Evolutionary conservation across 2,888 invertebrate genomes (phyloP).

Genomic region (Mythimna albipuncta): DNA sequence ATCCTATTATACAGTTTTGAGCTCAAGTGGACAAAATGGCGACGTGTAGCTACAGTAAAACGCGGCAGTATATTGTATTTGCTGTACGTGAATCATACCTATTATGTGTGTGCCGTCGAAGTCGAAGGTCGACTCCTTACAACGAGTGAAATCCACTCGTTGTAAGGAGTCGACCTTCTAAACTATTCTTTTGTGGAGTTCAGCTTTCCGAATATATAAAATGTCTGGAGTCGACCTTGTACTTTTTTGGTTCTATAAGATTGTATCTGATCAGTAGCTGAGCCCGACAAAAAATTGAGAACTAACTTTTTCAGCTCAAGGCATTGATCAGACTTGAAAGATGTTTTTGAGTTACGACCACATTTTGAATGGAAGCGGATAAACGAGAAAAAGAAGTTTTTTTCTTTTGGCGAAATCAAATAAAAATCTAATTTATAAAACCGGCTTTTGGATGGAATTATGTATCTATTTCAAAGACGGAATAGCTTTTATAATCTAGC

Average conservation of each 20-base stretch:
- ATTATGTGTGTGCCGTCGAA: background rate
- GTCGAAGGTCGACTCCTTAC: too few species aligned
- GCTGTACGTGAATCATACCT: too few species aligned
- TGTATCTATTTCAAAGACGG: too few species aligned
- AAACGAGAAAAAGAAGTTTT: too few species aligned
- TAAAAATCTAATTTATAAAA: too few species aligned
- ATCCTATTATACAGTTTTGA: too few species aligned
- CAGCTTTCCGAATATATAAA: slow-evolving; percentile 7
- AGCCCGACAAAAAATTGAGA: background rate
- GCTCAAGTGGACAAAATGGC: too few species aligned
- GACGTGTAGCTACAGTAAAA: too few species aligned
- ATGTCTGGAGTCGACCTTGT: background rate
- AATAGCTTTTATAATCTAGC: background rate
- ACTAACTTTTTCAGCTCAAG: background rate
- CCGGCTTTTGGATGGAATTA: too few species aligned
- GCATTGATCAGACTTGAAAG: background rate
- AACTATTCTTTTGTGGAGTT: background rate
- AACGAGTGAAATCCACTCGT: background rate
- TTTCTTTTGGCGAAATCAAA: too few species aligned
- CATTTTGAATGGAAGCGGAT: background rate
- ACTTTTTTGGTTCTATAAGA: background rate
- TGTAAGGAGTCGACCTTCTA: background rate
- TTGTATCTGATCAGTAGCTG: too few species aligned
- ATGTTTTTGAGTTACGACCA: background rate
- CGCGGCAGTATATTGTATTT: too few species aligned